Percentiles rank a stretch among this genome's conserved stretches.
Conservation (phyloP, 2,113 vertebrate species). For the Apodemus sylvaticus region DNA sequence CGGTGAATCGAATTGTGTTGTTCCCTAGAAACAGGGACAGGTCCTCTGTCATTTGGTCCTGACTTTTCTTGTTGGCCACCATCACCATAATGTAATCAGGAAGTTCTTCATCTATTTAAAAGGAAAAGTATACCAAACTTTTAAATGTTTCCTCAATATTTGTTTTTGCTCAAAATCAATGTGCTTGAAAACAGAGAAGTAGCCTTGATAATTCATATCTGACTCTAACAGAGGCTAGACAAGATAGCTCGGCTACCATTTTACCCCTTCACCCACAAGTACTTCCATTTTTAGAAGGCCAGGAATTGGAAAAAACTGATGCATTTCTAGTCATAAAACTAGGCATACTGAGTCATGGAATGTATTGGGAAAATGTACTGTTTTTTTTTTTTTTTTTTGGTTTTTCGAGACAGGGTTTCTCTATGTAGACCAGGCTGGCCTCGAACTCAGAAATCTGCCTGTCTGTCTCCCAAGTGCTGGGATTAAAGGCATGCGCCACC, state of each 20-base stretch:
- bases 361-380: not conserved
- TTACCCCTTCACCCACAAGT: constrained; percentile 24
- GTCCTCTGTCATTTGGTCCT: constrained; percentile 98
- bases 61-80: constrained; percentile 99
- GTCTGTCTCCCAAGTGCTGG: too few relatives aligned
- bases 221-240: not conserved
- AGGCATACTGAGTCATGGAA: not conserved
- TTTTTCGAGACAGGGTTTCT: too few relatives aligned
- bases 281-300: constrained; percentile 30
- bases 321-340: constrained; percentile 7
- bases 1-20: constrained; percentile 97
- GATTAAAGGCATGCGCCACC: too few relatives aligned
- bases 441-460: too few relatives aligned
- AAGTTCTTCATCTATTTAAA: constrained; percentile 94
- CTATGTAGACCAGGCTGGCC: too few relatives aligned
- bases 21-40: constrained; percentile 98
- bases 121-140: constrained; percentile 76
- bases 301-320: not conserved
- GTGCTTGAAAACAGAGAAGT: constrained; percentile 13
- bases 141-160: constrained; percentile 62
- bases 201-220: constrained; percentile 37
- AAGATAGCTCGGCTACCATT: not conserved
- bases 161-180: not conserved
- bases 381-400: too few relatives aligned
- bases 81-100: constrained; percentile 99